Evolutionary conservation across 2,888 invertebrate genomes (phyloP), one percentile per base, ranked within the genome.

Genomic region (Phragmatobia fuliginosa): DNA sequence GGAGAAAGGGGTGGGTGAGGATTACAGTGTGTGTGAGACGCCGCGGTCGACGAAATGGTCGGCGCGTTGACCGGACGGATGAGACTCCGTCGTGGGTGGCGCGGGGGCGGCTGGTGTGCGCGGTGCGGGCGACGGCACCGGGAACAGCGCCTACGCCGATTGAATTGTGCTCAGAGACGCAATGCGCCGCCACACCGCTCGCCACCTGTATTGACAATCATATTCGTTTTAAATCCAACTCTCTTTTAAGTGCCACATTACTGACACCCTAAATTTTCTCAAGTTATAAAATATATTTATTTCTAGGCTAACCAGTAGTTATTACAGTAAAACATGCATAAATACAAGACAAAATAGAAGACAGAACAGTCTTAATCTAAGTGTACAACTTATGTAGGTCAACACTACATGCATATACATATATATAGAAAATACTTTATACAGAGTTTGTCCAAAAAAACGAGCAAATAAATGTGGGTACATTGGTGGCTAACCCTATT

Each of bases 131-230:
- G 76, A 71, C 73, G 75, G 83, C 78, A 76, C 74, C 8, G 28
- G 1, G 18, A 31, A 7, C 52, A 21, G 66, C 52, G 65, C 52
- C 33, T 32, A 56, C 36, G 65, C 36, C 56, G 33, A 28, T 56
- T 36, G 28, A 56, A 49, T 38, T 38, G 61, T 60, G 32, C 41
- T 59, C 31, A 62, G 49, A 28, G 81, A 71, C 87, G 85, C 87
- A 89, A 88, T 87, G 87, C 92, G 91, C 91, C 93, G 91, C 94
- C 92, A 92, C 94, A 92, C 94, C 94, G 92, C 94, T 94, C 95
- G 94, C 95, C 95, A 94, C 95, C 95, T 95, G 87, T 1, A 49
- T 18, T 33, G 65, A 28, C 38, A 66, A 45, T 14, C 16, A 62
- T 32, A 65, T 8, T 28, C 21, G 41, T 41, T 41, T n/a, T 3